phyloP scores from a whole-genome alignment of 2,113 vertebrate species.

The Nycticebus coucang region DNA sequence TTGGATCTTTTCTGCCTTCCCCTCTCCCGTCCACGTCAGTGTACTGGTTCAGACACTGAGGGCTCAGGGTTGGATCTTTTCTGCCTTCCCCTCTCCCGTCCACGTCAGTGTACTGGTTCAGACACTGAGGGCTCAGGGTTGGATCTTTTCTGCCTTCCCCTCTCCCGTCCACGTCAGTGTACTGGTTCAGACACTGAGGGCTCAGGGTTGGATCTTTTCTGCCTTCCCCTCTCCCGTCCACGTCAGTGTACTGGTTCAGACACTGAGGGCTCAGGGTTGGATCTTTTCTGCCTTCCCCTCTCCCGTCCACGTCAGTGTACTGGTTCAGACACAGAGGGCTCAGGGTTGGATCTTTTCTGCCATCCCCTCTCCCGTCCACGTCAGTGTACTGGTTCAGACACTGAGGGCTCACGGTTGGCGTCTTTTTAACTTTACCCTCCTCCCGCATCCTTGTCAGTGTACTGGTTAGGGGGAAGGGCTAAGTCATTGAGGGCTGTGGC shows the following conservation, averaged over 20 bases:
- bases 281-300: not conserved
- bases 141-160: not conserved
- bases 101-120: no score
- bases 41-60: not conserved
- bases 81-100: not conserved
- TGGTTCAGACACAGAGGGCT: not conserved
- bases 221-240: not conserved
- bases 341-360: not conserved
- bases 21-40: no score
- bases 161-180: no score
- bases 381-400: not conserved
- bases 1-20: not conserved
- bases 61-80: not conserved
- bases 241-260: not conserved
- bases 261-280: not conserved
- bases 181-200: not conserved
- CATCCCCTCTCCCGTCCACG: not conserved
- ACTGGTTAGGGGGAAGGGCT: not conserved
- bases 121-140: not conserved
- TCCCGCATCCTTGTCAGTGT: not conserved
- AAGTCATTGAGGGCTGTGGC: not conserved
- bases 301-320: no score
- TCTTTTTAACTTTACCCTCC: not conserved
- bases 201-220: not conserved
- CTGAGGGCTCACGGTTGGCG: not conserved